Evolutionary conservation across 2,888 invertebrate species (phyloP), one percentile per base, ranked within the genome.

Genomic region (Conistra vaccinii): DNA sequence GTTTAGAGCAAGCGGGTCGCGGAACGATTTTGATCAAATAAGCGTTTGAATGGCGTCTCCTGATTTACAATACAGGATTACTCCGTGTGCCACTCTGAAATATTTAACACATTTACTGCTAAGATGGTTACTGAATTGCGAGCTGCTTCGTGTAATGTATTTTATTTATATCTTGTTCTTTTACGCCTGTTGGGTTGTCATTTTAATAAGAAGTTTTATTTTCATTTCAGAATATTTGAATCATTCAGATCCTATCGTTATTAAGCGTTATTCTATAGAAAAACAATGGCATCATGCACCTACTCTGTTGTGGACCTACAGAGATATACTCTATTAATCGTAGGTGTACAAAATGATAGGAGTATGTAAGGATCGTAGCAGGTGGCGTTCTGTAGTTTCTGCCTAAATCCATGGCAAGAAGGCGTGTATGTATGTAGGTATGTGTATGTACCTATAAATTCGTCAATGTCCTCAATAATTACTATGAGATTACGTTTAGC

Each of bases 11-110:
- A 80, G 76, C 81, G 73, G 80, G 74, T 78, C 80, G 72, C 69
- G 69, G 42, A 69, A 75, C 77, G 77, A 84, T 81, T 79, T 79
- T 81, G 85, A 87, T 87, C 87, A 75, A 87, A 87, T 87, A 88
- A 85, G 67, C 81, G 78, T 84, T 76, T 84, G 83, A 87, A 81
- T 76, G 83, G 83, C 76, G 76, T 79, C 83, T 81, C 63, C 78
- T 81, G 84, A 83, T 84, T 84, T 55, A 69, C 79, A 78, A 71
- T 39, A 70, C 58, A 65, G 77, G 80, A 82, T 87, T 85, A 82
- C 76, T 48, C 4, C 55, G 32, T 20, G 62, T 70, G 63, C 61
- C 78, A 73, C 78, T 78, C 62, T 20, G 45, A 55, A 58, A 77
- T 75, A 78, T 84, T 81, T 75, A 78, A 69, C 63, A 73, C 67